phyloP scores from a whole-genome alignment of 2,888 invertebrate genomes.

The Ophion slaviceki region DNA sequence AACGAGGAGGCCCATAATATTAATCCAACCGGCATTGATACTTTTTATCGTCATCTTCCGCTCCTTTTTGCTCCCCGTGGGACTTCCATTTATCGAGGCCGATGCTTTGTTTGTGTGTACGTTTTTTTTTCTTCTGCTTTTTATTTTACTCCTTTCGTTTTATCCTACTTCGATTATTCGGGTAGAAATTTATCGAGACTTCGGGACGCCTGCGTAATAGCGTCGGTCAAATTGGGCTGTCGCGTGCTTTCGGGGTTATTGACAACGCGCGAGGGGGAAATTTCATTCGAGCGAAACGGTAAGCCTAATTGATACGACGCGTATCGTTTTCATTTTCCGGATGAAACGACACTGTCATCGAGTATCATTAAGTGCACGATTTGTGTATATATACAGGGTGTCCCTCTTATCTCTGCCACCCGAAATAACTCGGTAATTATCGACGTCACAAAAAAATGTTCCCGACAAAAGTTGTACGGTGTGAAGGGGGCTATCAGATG shows the following conservation, averaged over 20 bases:
- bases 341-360: background rate
- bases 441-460: too few species aligned
- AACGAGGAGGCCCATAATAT: background rate
- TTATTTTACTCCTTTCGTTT: background rate
- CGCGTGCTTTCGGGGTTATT: too few species aligned
- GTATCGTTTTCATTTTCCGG: background rate
- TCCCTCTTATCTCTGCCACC: too few species aligned
- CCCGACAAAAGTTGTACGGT: too few species aligned
- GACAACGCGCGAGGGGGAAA: conserved; percentile 18
- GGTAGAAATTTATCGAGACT: background rate
- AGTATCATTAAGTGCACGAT: background rate
- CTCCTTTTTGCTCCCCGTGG: background rate
- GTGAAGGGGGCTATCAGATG: too few species aligned
- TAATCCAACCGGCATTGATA: conserved; percentile 17
- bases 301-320: conserved; percentile 41
- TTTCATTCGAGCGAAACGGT: conserved; percentile 38
- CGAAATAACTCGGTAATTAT: too few species aligned
- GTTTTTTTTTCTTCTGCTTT: background rate
- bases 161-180: background rate
- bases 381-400: background rate
- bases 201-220: conserved; percentile 3
- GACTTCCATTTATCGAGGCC: background rate
- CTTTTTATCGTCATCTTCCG: background rate
- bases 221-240: background rate
- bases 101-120: background rate